Conservation (phyloP, 2,888 invertebrate genomes). For the Andrena marginata region DNA sequence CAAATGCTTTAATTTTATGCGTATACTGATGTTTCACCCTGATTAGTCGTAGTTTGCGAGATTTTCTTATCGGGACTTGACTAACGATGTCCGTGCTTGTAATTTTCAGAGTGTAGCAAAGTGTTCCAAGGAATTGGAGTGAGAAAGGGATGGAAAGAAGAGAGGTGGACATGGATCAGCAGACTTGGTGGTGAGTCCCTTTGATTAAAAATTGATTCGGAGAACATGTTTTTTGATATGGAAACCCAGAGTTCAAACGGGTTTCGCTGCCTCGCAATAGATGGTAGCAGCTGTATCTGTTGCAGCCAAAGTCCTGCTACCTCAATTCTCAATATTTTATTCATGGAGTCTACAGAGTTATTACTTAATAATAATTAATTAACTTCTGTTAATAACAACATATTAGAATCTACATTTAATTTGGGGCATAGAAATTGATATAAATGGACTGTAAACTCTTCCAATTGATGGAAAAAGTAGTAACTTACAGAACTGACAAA, state of each 20-base stretch:
- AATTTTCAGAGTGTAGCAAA: neutral
- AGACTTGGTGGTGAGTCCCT: neutral
- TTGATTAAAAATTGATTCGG: conserved; percentile 27
- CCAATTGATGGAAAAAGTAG: too few species aligned
- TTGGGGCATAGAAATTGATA: too few species aligned
- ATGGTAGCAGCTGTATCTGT: conserved; percentile 29
- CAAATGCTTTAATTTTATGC: too few species aligned
- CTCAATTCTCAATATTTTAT: neutral
- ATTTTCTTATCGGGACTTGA: neutral
- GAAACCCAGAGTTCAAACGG: neutral
- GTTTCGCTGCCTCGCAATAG: conserved; percentile 20
- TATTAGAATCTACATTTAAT: too few species aligned
- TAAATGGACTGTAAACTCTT: too few species aligned
- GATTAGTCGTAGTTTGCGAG: neutral
- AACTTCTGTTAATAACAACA: too few species aligned
- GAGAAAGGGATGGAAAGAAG: neutral
- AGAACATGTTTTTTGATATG: neutral
- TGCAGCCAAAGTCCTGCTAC: neutral
- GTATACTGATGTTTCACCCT: too few species aligned
- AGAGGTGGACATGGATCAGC: neutral
- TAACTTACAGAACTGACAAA: too few species aligned
- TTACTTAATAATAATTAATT: too few species aligned
- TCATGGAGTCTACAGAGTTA: neutral
- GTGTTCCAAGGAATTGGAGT: too few species aligned
- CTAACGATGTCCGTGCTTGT: neutral